A percentile compares a stretch with the other conserved stretches of the same genome.
phyloP scores from a whole-genome alignment of 1,140 invertebrate genomes.

The Drosophila kurseongensis region DNA sequence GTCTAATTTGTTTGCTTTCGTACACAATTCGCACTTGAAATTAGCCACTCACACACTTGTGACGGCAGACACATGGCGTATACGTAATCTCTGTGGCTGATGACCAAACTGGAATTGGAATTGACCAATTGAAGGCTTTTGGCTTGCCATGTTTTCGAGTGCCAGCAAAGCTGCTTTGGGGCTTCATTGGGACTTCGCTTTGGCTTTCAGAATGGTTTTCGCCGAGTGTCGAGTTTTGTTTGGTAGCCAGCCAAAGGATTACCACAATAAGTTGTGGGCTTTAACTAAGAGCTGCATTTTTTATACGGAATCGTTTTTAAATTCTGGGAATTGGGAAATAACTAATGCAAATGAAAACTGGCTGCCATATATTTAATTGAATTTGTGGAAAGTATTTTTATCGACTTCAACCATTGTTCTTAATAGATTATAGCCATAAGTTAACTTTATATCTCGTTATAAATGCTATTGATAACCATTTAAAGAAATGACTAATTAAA shows the following conservation, averaged over 20 bases:
- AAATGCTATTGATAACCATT: background rate
- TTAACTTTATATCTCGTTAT: background rate
- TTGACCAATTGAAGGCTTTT: conserved; percentile 54
- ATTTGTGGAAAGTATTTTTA: background rate
- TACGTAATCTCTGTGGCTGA: conserved; percentile 61
- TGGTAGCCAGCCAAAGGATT: conserved; percentile 28
- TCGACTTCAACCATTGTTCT: no score
- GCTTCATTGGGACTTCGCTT: conserved; percentile 42
- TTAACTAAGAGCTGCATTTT: conserved; percentile 13
- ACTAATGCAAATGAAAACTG: conserved; percentile 21
- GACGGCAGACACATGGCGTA: conserved; percentile 52
- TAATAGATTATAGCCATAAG: background rate
- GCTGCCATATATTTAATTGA: background rate
- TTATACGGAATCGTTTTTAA: background rate
- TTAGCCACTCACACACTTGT: conserved; percentile 24
- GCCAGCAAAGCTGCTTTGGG: conserved; percentile 69
- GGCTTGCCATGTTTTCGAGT: conserved; percentile 72
- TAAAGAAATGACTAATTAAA: conserved; percentile 2
- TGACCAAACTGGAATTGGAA: conserved; percentile 58
- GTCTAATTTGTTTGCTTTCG: conserved; percentile 75
- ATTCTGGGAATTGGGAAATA: background rate
- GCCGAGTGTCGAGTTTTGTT: conserved; percentile 25
- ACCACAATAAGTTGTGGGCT: conserved; percentile 9
- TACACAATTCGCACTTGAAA: conserved; percentile 55
- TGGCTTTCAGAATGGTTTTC: conserved; percentile 26